A percentile compares a stretch with the other conserved stretches of the same genome.
These are phyloP conservation scores for Ophiodon elongatus DNA, from an alignment of 2,113 vertebrate species.

Conservation along the genomic window DNA sequence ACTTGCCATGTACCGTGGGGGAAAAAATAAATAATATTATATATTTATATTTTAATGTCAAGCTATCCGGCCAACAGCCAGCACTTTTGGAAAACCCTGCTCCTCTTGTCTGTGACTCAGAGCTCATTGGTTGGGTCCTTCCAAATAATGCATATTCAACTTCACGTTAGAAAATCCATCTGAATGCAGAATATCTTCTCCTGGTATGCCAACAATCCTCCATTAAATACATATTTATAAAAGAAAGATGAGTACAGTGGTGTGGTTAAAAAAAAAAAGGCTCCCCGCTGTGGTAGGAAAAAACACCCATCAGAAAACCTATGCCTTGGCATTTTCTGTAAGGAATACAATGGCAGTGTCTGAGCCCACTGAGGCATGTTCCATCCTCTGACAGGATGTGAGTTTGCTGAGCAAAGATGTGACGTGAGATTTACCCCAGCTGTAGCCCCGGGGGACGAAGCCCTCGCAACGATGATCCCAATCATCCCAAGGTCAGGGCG, in stretches of 20 bases:
- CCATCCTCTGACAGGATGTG: conserved; percentile 38
- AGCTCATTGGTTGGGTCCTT: not conserved
- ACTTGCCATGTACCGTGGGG: too few relatives aligned
- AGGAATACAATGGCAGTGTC: conserved; percentile 16
- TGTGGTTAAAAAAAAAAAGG: not conserved
- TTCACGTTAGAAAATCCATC: not conserved
- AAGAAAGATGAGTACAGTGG: not conserved
- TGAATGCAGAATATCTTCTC: not conserved
- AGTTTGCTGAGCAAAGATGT: conserved; percentile 49
- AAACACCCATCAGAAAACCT: conserved; percentile 16
- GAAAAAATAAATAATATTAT: too few relatives aligned
- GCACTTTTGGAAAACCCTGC: too few relatives aligned
- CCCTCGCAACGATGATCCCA: conserved; percentile 44
- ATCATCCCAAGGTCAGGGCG: conserved; percentile 67
- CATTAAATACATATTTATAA: not conserved
- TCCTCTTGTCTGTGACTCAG: not conserved
- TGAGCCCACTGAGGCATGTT: conserved; percentile 32
- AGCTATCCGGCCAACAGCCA: not conserved
- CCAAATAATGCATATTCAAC: not conserved
- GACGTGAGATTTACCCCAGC: conserved; percentile 51
- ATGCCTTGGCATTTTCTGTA: not conserved
- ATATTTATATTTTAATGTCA: too few relatives aligned
- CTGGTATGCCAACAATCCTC: not conserved
- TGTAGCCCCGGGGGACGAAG: conserved; percentile 27
- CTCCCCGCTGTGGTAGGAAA: not conserved